Conservation (phyloP, 2,888 invertebrate species). For the Hypomecis atomaria region DNA sequence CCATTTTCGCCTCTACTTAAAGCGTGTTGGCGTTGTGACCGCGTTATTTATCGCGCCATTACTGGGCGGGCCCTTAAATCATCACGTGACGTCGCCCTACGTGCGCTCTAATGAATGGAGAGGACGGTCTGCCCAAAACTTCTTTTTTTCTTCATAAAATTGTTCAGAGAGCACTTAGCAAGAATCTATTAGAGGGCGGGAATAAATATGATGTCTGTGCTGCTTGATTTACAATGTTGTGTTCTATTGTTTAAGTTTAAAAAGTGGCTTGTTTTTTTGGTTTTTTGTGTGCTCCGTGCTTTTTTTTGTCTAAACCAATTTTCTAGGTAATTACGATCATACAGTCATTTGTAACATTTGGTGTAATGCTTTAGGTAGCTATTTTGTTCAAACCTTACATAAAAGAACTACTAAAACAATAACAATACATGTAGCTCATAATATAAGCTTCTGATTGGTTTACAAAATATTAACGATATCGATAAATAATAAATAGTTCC, state of each 20-base stretch:
- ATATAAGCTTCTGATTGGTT: no score
- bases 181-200: conserved; percentile 69
- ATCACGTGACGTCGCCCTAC: conserved; percentile 79
- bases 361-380: not conserved
- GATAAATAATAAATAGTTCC: no score
- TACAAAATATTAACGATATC: no score
- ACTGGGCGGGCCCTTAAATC: conserved; percentile 81
- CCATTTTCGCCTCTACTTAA: conserved; percentile 43
- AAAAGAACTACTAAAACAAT: no score
- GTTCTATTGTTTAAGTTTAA: conserved; percentile 44
- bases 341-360: no score
- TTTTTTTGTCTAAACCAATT: not conserved
- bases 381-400: no score
- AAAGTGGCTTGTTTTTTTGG: conserved; percentile 4
- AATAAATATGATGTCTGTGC: conserved; percentile 42
- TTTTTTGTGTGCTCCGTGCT: not conserved
- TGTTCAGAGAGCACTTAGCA: conserved; percentile 76
- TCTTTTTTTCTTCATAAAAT: conserved; percentile 75
- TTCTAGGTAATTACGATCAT: no score
- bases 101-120: conserved; percentile 81
- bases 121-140: conserved; percentile 65
- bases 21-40: conserved; percentile 67
- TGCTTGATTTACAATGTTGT: conserved; percentile 52
- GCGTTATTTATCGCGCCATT: conserved; percentile 84
- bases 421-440: no score